Conservation (phyloP, 2,797 vertebrate genomes). For the Dipus sagitta region DNA sequence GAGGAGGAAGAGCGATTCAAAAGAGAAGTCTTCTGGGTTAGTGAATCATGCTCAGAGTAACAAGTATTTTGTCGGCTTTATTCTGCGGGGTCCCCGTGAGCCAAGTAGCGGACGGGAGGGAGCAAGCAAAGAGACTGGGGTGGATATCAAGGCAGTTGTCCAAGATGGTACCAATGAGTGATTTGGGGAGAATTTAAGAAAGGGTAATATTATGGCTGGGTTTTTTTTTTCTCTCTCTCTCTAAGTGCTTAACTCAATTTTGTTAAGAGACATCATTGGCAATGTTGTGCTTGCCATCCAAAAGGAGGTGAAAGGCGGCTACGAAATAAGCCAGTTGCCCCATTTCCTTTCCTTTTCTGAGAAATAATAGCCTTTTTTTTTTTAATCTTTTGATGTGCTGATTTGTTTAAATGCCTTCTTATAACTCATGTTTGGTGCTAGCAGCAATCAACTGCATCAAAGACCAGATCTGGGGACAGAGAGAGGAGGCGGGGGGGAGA, state of each 20-base stretch:
- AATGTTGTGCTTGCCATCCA: slow-evolving; percentile 46
- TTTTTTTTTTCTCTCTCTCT: slow-evolving; percentile 3
- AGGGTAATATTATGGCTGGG: slow-evolving; percentile 48
- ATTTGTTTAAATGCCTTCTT: slow-evolving; percentile 1
- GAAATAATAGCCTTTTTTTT: slow-evolving; percentile 49
- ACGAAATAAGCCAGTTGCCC: slow-evolving; percentile 66
- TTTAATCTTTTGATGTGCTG: slow-evolving; percentile 77
- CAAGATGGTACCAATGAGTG: slow-evolving; percentile 55
- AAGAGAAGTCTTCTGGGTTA: slow-evolving; percentile 61
- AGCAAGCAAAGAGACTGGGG: not conserved
- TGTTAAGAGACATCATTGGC: slow-evolving; percentile 61
- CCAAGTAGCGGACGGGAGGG: slow-evolving; percentile 51
- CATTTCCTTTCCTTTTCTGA: slow-evolving; percentile 74
- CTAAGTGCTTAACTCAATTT: slow-evolving; percentile 72
- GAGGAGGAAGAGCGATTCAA: slow-evolving; percentile 66
- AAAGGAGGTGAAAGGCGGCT: slow-evolving; percentile 72
- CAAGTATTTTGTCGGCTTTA: slow-evolving; percentile 72
- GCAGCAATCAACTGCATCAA: slow-evolving; percentile 17
- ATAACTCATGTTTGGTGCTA: slow-evolving; percentile 57
- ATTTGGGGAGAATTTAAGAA: slow-evolving; percentile 65
- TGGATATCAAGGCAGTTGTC: slow-evolving; percentile 60
- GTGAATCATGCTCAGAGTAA: slow-evolving; percentile 76
- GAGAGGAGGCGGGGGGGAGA: too few relatives aligned
- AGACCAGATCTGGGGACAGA: not conserved
- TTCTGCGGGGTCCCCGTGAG: slow-evolving; percentile 65